Evolutionary conservation across 2,888 invertebrate species (phyloP), one percentile per base, ranked within the genome.

Genomic region (Anorthoa munda): DNA sequence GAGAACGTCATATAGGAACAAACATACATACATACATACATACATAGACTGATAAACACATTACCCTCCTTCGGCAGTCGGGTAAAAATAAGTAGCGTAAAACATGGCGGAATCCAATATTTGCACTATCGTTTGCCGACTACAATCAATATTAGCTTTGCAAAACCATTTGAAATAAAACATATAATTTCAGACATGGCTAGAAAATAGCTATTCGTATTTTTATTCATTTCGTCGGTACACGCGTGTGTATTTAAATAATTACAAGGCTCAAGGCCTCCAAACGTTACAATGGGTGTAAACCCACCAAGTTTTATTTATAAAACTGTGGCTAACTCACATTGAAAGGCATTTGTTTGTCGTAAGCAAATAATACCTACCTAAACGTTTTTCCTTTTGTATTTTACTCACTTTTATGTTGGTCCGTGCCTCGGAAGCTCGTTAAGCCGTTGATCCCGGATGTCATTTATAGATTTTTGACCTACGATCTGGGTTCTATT

Each of bases 161-260:
- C 17, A 39, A 72, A 72, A 26, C 18, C 21, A 45, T 70, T 59
- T 48, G 18, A 77, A 75, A 59, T 53, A 51, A 31, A 59, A 75
- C 48, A 39, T 15, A 75, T 18, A 39, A 39, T 59, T 70, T 59
- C 39, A 59, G 46, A 60, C 17, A 17, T 31, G 26, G 11, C n/a
- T 51, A 68, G 26, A 74, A 58, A 75, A 66, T 45, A 31, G n/a
- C 2, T 39, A 26, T 21, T 48, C 4, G 65, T 70, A 66, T 66
- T 81, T 73, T 58, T 61, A 66, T 61, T 53, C 31, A 31, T 70
- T 65, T 53, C 58, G 21, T 48, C 50, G 26, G 31, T 81, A 50
- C 69, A 76, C n/a, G n/a, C n/a, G n/a, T n/a, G 58, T 81, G 65
- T 82, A 71, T 82, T 82, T 60, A 72, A 77, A 82, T 82, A 72